Evolutionary conservation across 2,888 invertebrate genomes (phyloP), one percentile per base, ranked within the genome.

Genomic region (Andrena flavipes): DNA sequence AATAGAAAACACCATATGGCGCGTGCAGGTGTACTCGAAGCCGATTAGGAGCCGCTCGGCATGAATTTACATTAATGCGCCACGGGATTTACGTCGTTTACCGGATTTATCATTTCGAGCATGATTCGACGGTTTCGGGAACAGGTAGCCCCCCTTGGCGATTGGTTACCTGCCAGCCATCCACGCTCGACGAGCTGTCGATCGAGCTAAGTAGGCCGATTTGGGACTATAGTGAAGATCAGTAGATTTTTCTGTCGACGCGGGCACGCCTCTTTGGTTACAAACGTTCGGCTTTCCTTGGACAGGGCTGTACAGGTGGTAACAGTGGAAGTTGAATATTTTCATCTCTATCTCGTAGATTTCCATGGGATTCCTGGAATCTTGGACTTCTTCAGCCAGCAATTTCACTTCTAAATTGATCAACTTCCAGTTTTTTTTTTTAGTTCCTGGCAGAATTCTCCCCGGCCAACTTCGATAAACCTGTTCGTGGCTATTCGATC

Each of bases 1-100:
- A 90, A 90, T 92, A 91, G 89, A 91, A 91, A 92, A 91, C 91
- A 90, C 93, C 94, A 94, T 94, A 94, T 94, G 94, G 93, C 88
- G 88, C 81, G 80, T 91, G 94, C 94, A 94, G 94, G 94, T 94
- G 94, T 90, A 93, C 92, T 68, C 82, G 85, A 73, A 87, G 90
- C 90, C 88, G 92, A 93, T 93, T 93, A 93, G 92, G 91, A 90
- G 89, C 89, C 86, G 84, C 84, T 89, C 90, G 88, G 91, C 90
- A 92, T 91, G 93, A 92, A 94, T 94, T 93, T 92, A 92, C 93
- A 93, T 94, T 92, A 92, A 93, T 91, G 87, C 89, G 78, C 84
- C 83, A 29, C 84, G 85, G 89, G 90, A 91, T 91, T 93, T 92
- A 90, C 90, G 90, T 89, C 92, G 87, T 92, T 92, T 89, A 89